Percentiles rank a stretch among this genome's conserved stretches.
Evolutionary conservation across 2,113 vertebrate genomes (phyloP).

Genomic region (Triplophysa tibetana): DNA sequence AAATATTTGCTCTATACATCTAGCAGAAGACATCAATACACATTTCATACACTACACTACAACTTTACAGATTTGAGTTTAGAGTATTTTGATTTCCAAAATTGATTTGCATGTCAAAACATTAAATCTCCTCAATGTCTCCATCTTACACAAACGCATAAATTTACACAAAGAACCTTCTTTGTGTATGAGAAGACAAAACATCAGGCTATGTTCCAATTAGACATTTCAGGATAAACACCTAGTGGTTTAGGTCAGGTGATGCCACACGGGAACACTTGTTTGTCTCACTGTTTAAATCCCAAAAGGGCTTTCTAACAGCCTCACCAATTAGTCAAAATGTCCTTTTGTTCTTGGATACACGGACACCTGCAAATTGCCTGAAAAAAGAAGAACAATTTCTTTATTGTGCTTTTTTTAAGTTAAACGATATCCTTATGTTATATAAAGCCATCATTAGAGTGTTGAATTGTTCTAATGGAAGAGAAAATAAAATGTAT

Average conservation of each 20-base stretch:
- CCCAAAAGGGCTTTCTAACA: conserved; percentile 54
- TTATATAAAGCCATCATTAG: not conserved
- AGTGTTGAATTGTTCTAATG: not conserved
- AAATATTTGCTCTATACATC: not conserved
- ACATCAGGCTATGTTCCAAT: conserved; percentile 34
- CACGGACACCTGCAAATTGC: conserved; percentile 38
- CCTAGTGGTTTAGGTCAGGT: conserved; percentile 57
- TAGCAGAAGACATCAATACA: no score
- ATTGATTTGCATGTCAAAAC: not conserved
- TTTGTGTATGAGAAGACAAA: not conserved
- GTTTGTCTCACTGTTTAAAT: conserved; percentile 57
- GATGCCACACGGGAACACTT: conserved; percentile 52
- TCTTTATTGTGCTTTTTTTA: not conserved
- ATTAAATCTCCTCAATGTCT: not conserved
- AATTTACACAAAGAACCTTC: not conserved
- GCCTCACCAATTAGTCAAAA: conserved; percentile 57
- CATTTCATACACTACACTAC: not conserved
- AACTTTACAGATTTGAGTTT: not conserved
- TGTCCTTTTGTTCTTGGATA: conserved; percentile 4
- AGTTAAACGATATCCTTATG: not conserved
- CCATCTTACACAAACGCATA: not conserved
- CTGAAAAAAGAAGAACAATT: conserved; percentile 3
- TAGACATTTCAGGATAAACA: conserved; percentile 65
- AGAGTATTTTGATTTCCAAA: no score
- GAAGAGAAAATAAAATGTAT: no score